A percentile compares a stretch with the other conserved stretches of the same genome.
Conservation (phyloP, 2,888 invertebrate genomes). For the Cosmorhoe ocellata region DNA sequence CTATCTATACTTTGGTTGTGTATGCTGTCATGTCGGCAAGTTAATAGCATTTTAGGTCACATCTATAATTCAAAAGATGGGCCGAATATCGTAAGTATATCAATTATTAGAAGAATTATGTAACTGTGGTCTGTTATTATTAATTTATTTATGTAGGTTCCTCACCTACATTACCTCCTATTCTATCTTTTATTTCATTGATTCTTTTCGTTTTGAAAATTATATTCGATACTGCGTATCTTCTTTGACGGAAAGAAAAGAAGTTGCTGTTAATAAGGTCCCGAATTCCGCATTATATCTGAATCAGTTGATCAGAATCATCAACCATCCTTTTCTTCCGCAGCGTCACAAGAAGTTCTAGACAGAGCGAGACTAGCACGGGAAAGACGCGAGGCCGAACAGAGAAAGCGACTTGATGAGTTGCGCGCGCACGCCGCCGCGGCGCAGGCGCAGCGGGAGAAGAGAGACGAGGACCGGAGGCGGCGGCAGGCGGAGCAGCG, state of each 20-base stretch:
- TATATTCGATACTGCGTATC: too few species aligned
- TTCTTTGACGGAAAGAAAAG: too few species aligned
- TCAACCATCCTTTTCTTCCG: constrained; percentile 15
- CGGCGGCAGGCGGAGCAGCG: constrained; percentile 92
- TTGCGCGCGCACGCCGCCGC: constrained; percentile 93
- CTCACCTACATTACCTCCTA: too few species aligned
- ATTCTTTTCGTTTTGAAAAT: too few species aligned
- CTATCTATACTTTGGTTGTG: too few species aligned
- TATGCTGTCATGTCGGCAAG: background rate
- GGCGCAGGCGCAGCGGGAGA: constrained; percentile 94
- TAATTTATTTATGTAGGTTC: too few species aligned
- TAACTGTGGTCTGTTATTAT: too few species aligned
- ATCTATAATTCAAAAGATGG: background rate
- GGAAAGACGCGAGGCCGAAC: constrained; percentile 94
- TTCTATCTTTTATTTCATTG: too few species aligned
- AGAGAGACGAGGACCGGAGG: constrained; percentile 92
- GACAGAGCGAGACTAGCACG: constrained; percentile 89
- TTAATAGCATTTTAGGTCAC: background rate
- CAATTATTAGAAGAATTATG: too few species aligned
- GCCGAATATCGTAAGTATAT: too few species aligned
- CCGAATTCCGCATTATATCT: too few species aligned
- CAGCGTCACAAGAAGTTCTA: constrained; percentile 70
- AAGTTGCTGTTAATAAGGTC: too few species aligned
- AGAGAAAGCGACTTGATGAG: constrained; percentile 94
- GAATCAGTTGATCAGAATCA: background rate